These are phyloP conservation scores for Rhodinocichla rosea DNA, from an alignment of 2,113 vertebrate species.

Conservation along the genomic window DNA sequence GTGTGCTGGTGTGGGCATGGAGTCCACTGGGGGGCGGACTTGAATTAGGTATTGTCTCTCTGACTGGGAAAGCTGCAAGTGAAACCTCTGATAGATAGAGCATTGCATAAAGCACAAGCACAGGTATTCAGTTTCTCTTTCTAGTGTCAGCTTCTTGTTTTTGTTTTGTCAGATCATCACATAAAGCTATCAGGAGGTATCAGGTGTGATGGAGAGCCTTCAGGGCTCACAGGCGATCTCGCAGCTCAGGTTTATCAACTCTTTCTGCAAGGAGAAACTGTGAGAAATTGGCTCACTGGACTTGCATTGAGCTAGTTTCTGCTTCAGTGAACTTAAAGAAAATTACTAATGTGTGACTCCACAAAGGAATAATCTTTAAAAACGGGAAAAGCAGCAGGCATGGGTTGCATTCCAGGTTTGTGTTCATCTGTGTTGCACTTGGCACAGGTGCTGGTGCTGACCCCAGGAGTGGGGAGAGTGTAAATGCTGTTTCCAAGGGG, in stretches of 20 bases:
- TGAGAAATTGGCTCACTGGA: conserved; percentile 8
- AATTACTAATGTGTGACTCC: conserved; percentile 25
- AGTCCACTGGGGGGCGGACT: conserved; percentile 75
- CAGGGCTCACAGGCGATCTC: not conserved
- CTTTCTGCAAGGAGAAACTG: conserved; percentile 10
- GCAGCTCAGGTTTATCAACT: conserved; percentile 39
- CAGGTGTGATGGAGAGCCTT: conserved; percentile 29
- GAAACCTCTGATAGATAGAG: not conserved
- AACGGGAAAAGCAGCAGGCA: not conserved
- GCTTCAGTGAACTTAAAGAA: conserved; percentile 15
- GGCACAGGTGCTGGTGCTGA: not conserved
- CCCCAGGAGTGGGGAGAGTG: not conserved
- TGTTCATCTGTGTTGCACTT: not conserved
- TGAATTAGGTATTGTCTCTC: conserved; percentile 31
- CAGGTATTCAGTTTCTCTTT: conserved; percentile 9
- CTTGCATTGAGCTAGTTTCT: conserved; percentile 35
- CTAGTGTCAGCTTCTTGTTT: conserved; percentile 17
- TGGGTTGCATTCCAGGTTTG: not conserved
- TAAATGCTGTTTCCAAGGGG: not conserved
- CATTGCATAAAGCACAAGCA: conserved; percentile 1
- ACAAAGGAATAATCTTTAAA: conserved; percentile 1
- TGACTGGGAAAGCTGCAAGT: not conserved
- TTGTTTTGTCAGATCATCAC: conserved; percentile 21
- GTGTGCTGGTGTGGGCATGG: not conserved
- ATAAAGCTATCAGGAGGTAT: conserved; percentile 22